These are phyloP conservation scores for Yponomeuta plumbellus DNA, from an alignment of 2,888 invertebrate genomes.

Conservation along the genomic window DNA sequence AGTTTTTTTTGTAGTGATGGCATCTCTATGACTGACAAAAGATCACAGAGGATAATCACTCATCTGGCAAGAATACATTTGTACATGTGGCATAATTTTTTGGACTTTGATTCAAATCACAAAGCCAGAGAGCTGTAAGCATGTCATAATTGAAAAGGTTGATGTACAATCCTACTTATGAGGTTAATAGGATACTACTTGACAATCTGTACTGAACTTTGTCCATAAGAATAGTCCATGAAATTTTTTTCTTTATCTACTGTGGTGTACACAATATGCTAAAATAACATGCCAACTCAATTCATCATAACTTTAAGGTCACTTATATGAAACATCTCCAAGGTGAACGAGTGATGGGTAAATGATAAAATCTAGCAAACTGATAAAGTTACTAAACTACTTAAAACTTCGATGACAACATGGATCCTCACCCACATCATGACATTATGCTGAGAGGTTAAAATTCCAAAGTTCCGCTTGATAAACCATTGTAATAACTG, in stretches of 20 bases:
- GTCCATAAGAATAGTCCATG: no score
- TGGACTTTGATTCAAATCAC: no score
- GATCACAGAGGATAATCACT: no score
- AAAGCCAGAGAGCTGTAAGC: no score
- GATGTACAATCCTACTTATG: no score
- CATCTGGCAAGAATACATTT: no score
- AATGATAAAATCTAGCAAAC: background rate
- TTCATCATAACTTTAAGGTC: background rate
- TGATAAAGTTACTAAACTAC: background rate
- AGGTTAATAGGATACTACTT: no score
- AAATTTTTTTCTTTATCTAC: background rate
- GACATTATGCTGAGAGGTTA: background rate
- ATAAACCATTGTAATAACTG: background rate
- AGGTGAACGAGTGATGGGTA: background rate
- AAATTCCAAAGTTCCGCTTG: background rate
- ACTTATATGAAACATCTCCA: slow-evolving; percentile 5
- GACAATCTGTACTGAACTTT: no score
- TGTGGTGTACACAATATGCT: background rate
- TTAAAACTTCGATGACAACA: background rate
- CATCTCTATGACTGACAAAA: no score
- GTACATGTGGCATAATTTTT: no score
- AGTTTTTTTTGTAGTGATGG: no score
- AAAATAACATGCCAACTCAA: background rate
- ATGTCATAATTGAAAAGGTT: no score
- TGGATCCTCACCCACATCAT: background rate